A percentile compares a stretch with the other conserved stretches of the same genome.
Conservation (phyloP, 2,888 invertebrate species). For the Ceramica pisi region DNA sequence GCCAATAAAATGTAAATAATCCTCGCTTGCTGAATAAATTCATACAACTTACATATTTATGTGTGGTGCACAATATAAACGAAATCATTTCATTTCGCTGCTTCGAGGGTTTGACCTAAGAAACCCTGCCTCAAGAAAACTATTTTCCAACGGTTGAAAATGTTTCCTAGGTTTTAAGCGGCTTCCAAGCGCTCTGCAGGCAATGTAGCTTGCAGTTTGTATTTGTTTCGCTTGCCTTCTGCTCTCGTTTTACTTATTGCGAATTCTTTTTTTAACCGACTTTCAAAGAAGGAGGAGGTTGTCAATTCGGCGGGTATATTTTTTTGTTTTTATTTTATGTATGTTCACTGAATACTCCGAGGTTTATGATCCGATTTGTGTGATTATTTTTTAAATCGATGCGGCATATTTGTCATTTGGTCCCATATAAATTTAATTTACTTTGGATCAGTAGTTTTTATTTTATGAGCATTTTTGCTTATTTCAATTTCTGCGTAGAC, state of each 20-base stretch:
- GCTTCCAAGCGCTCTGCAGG: slow-evolving; percentile 46
- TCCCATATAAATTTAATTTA: too few relatives aligned
- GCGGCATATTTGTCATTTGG: too few relatives aligned
- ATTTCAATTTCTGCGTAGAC: too few relatives aligned
- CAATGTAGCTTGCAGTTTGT: slow-evolving; percentile 46
- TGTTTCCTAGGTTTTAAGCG: slow-evolving; percentile 57
- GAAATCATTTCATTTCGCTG: slow-evolving; percentile 55
- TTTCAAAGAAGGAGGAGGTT: too few relatives aligned
- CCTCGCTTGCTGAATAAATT: slow-evolving; percentile 48
- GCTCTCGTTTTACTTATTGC: slow-evolving; percentile 28
- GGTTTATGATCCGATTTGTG: too few relatives aligned
- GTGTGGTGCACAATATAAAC: slow-evolving; percentile 43
- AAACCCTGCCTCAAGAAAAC: slow-evolving; percentile 51
- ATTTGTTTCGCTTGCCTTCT: slow-evolving; percentile 51
- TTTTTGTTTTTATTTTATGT: too few relatives aligned
- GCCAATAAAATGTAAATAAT: slow-evolving; percentile 56
- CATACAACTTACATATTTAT: slow-evolving; percentile 42
- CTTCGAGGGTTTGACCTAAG: slow-evolving; percentile 41
- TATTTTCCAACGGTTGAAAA: slow-evolving; percentile 53
- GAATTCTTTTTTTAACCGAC: too few relatives aligned
- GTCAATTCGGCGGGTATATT: too few relatives aligned
- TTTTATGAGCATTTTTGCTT: too few relatives aligned
- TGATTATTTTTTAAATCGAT: too few relatives aligned
- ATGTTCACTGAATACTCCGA: too few relatives aligned
- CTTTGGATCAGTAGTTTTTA: too few relatives aligned